phyloP scores from a whole-genome alignment of 2,113 vertebrate species.

The Cottus gobio region DNA sequence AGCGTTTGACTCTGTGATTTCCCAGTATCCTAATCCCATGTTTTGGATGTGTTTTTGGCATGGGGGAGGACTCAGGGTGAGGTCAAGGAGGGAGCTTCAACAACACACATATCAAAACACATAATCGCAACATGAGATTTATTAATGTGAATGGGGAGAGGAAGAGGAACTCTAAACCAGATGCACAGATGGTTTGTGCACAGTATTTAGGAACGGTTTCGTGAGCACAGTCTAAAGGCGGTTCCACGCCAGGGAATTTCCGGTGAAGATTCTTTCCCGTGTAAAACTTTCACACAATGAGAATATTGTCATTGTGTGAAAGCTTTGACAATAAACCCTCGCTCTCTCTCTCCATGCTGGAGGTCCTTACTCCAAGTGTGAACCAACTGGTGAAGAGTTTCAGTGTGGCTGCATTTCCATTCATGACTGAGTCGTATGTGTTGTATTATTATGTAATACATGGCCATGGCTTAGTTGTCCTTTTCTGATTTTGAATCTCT shows the following conservation, averaged over 20 bases:
- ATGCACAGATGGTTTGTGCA: not conserved
- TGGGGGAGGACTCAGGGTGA: not conserved
- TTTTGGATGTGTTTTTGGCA: constrained; percentile 41
- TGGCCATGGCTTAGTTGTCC: too few species aligned
- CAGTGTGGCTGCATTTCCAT: too few species aligned
- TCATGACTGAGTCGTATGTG: too few species aligned
- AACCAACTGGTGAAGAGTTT: too few species aligned
- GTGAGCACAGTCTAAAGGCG: not conserved
- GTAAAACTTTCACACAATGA: too few species aligned
- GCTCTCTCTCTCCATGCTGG: too few species aligned
- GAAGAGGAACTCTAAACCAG: not conserved
- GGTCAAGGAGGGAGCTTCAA: constrained; percentile 39
- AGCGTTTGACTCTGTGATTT: constrained; percentile 29
- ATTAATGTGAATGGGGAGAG: constrained; percentile 33
- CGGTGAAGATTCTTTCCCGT: too few species aligned
- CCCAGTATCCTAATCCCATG: constrained; percentile 30
- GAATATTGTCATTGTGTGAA: too few species aligned
- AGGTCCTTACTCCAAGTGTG: too few species aligned
- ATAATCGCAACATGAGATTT: constrained; percentile 3
- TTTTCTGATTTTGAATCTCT: too few species aligned
- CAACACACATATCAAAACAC: constrained; percentile 53
- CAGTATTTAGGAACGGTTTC: not conserved
- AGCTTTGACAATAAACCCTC: too few species aligned
- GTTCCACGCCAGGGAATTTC: not conserved
- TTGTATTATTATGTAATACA: too few species aligned